These are phyloP conservation scores for Acanthococcus lagerstroemiae DNA, from an alignment of 2,888 invertebrate genomes.

Conservation along the genomic window DNA sequence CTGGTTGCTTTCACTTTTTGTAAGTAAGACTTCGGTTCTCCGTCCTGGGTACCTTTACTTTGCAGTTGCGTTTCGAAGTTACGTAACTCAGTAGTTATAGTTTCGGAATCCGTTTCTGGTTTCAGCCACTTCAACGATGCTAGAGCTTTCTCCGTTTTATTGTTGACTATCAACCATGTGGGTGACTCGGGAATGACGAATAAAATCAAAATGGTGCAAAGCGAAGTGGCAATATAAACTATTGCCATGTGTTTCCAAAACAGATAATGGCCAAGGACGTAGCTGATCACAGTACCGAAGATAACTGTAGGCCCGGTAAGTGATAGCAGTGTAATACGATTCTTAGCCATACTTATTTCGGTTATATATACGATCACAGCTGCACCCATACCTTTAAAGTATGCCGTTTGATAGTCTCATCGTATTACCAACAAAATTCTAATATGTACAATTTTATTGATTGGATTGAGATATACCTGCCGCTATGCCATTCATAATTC, in stretches of 20 bases:
- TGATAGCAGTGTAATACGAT: conserved; percentile 57
- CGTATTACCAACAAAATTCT: too few relatives aligned
- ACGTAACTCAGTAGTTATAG: too few relatives aligned
- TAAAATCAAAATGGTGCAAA: conserved; percentile 32
- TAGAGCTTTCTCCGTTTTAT: not conserved
- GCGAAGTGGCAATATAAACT: not conserved
- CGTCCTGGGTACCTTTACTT: too few relatives aligned
- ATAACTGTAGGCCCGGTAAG: conserved; percentile 59
- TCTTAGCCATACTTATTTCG: conserved; percentile 56
- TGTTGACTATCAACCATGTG: not conserved
- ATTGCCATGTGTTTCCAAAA: conserved; percentile 48
- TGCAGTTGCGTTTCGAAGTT: too few relatives aligned
- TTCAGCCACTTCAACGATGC: conserved; percentile 42
- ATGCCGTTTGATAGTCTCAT: too few relatives aligned
- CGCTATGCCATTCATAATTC: too few relatives aligned
- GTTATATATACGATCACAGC: conserved; percentile 57
- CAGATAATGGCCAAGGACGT: conserved; percentile 54
- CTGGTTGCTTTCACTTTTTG: conserved; percentile 44
- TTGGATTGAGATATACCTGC: too few relatives aligned
- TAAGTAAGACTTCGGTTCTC: too few relatives aligned
- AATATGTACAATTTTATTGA: too few relatives aligned
- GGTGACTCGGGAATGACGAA: conserved; percentile 46
- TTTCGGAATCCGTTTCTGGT: conserved; percentile 56
- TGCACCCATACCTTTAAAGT: conserved; percentile 54
- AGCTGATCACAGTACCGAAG: conserved; percentile 58